Evolutionary conservation across 2,113 vertebrate species (phyloP).

Genomic region (Paramisgurnus dabryanus): DNA sequence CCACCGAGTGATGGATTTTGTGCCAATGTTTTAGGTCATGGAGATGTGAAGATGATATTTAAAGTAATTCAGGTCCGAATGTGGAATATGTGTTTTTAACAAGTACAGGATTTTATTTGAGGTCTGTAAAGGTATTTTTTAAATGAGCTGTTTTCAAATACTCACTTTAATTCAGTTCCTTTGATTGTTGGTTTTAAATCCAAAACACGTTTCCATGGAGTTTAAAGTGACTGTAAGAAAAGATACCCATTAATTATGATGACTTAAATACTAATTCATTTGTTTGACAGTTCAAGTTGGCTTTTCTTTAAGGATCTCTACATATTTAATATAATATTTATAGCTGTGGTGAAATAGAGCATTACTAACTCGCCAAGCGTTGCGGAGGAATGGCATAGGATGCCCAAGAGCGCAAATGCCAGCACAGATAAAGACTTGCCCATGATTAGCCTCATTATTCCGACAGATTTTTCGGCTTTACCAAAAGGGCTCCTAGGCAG

Average conservation of each 20-base stretch:
- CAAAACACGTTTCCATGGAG: no score
- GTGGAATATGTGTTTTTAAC: not conserved
- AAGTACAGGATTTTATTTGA: not conserved
- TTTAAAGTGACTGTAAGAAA: not conserved
- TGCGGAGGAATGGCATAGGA: slow-evolving; percentile 26
- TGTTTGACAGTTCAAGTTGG: slow-evolving; percentile 17
- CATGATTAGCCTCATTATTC: slow-evolving; percentile 69
- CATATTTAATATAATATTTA: slow-evolving; percentile 35
- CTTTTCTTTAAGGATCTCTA: slow-evolving; percentile 31
- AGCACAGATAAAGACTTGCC: slow-evolving; percentile 61
- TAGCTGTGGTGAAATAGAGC: slow-evolving; percentile 51
- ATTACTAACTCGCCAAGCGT: slow-evolving; percentile 48
- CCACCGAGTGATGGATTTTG: slow-evolving; percentile 12
- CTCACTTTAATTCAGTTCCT: no score
- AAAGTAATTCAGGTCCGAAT: not conserved
- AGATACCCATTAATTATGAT: slow-evolving; percentile 1
- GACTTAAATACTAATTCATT: slow-evolving; percentile 24
- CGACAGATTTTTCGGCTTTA: slow-evolving; percentile 65
- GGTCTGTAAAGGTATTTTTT: not conserved
- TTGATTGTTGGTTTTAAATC: not conserved
- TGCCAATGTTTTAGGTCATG: not conserved
- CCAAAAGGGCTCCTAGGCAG: slow-evolving; percentile 58
- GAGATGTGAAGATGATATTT: slow-evolving; percentile 7
- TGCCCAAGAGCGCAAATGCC: slow-evolving; percentile 61
- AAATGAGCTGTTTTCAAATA: no score